Evolutionary conservation across 2,888 invertebrate genomes (phyloP).

Genomic region (Drosophila birchii): DNA sequence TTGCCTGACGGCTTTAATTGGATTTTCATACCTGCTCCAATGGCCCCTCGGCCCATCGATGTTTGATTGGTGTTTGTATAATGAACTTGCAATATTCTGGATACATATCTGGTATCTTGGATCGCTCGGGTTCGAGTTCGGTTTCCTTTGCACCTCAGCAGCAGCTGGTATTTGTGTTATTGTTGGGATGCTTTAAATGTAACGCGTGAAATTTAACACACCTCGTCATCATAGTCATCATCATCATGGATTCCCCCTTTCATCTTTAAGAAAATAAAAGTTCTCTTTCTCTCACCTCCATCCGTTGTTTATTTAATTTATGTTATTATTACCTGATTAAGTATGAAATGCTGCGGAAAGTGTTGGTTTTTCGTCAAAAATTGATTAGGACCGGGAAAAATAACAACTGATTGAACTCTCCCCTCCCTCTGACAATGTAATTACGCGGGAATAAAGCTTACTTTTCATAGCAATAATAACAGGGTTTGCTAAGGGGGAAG

Average conservation of each 20-base stretch:
- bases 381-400: conserved; percentile 66
- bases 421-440: conserved; percentile 29
- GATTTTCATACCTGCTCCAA: conserved; percentile 75
- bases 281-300: conserved; percentile 29
- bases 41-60: conserved; percentile 40
- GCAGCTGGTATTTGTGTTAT: conserved; percentile 63
- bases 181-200: conserved; percentile 53
- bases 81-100: conserved; percentile 79
- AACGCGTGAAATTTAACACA: conserved; percentile 78
- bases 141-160: conserved; percentile 44
- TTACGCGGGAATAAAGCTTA: conserved; percentile 35
- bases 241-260: conserved; percentile 26
- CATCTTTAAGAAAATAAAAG: conserved; percentile 63
- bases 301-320: conserved; percentile 75
- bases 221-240: conserved; percentile 57
- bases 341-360: conserved; percentile 53
- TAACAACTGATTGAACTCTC: conserved; percentile 51
- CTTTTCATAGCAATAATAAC: conserved; percentile 24
- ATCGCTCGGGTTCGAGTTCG: conserved; percentile 17
- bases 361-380: conserved; percentile 56
- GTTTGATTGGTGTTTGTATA: conserved; percentile 80
- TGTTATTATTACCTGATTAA: conserved; percentile 79
- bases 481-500: neutral
- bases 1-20: conserved; percentile 73
- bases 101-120: conserved; percentile 31